Evolutionary conservation across 2,797 vertebrate genomes (phyloP).

Genomic region (Sitta carolinensis): DNA sequence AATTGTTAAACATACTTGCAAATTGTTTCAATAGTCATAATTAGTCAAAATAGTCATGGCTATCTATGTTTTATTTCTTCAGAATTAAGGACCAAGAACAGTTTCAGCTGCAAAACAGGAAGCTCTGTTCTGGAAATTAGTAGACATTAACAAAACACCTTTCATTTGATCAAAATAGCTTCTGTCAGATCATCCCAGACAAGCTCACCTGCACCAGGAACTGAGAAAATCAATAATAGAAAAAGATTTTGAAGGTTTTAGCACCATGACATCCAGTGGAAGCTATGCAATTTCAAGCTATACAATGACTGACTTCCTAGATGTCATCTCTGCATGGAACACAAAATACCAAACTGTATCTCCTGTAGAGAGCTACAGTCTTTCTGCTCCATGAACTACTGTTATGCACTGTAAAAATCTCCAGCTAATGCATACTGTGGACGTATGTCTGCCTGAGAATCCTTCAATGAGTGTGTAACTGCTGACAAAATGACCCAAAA

Average conservation of each 20-base stretch:
- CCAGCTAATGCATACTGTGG: background rate
- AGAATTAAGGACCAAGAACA: background rate
- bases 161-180: background rate
- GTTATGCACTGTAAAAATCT: background rate
- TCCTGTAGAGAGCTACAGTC: background rate
- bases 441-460: background rate
- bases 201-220: background rate
- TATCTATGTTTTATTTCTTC: background rate
- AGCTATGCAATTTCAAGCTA: background rate
- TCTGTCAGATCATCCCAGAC: background rate
- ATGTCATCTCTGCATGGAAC: background rate
- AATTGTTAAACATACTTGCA: background rate
- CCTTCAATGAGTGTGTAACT: background rate
- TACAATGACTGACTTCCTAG: background rate
- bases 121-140: background rate
- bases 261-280: background rate
- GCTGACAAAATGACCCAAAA: background rate
- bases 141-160: background rate
- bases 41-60: too few species aligned
- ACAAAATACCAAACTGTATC: background rate
- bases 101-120: background rate
- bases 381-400: background rate
- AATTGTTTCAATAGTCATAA: background rate
- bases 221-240: background rate
- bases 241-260: background rate